phyloP scores from a whole-genome alignment of 2,888 invertebrate species.

The Eristalis arbustorum region DNA sequence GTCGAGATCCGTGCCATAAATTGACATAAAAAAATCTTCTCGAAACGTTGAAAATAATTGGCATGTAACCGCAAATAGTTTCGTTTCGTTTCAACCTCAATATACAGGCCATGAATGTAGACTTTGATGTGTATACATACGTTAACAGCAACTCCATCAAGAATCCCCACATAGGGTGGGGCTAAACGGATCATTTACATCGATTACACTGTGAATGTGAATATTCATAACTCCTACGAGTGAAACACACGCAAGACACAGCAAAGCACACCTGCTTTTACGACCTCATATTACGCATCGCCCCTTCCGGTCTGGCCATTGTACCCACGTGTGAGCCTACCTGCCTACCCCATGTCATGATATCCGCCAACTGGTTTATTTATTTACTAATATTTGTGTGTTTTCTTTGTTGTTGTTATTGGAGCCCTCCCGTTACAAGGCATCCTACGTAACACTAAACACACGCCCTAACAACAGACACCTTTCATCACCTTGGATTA shows the following conservation, averaged over 20 bases:
- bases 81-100: neutral
- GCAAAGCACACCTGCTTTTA: neutral
- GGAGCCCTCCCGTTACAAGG: neutral
- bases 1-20: neutral
- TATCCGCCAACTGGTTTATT: neutral
- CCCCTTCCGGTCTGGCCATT: neutral
- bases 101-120: neutral
- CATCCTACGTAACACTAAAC: neutral
- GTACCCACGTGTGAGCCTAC: neutral
- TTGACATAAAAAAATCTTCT: neutral
- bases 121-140: neutral
- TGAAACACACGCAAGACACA: neutral
- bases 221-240: neutral
- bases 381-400: neutral
- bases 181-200: neutral
- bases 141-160: neutral
- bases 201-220: neutral
- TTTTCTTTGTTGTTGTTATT: neutral
- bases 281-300: neutral
- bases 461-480: conserved; percentile 5
- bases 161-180: neutral
- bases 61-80: neutral
- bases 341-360: neutral
- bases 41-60: neutral
- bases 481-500: neutral